Base-by-base conservation (phyloP, 2,113 vertebrate species). In the Uropsilus gracilis region DNA sequence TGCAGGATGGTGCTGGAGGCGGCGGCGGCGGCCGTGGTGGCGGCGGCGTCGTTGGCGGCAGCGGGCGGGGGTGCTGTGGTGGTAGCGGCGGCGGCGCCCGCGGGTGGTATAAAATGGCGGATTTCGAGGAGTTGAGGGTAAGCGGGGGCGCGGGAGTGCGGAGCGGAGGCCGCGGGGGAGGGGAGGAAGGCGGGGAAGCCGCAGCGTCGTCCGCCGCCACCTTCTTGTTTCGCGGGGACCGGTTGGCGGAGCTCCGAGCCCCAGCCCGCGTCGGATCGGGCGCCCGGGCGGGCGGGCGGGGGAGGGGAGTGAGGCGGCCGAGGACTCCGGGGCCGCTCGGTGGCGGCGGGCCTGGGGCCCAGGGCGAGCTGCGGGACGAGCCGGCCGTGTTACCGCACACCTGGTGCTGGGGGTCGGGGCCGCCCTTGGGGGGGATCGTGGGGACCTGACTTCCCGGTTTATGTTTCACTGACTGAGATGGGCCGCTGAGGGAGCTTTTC, bases 51-150 rank as follows among this genome's bases (percentile, higher is more conserved):
- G 75, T 91, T 61, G 84, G 83, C n/a, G 34, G 95, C 86, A 39
- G 78, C 61, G 46, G 94, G 83, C 57, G 96, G 94, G 85, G 93
- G 76, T 89, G 90, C 59, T 72, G 97, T 53, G 95, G 89, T 75
- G 75, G 97, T 96, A 97, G 97, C 95, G 91, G 94, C 77, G 95
- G 63, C 80, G 91, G 95, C 87, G 92, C 86, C 97, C 69, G 96
- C 96, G 94, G 87, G 71, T 87, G 96, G 94, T 96, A 97, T 98
- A 99, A 99, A 98, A 99, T 99, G 99, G 99, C 98, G 98, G 98
- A 98, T 97, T 97, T 98, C 97, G 98, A 98, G 86, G 98, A 98
- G 97, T 97, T 99, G 97, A 98, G 98, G 99, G 99, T 99, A 98
- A 98, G 99, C 96, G 66, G 86, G 91, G 91, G 46, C 78, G 50